Base-by-base conservation (phyloP, 2,113 vertebrate species). In the Pandion haliaetus region DNA sequence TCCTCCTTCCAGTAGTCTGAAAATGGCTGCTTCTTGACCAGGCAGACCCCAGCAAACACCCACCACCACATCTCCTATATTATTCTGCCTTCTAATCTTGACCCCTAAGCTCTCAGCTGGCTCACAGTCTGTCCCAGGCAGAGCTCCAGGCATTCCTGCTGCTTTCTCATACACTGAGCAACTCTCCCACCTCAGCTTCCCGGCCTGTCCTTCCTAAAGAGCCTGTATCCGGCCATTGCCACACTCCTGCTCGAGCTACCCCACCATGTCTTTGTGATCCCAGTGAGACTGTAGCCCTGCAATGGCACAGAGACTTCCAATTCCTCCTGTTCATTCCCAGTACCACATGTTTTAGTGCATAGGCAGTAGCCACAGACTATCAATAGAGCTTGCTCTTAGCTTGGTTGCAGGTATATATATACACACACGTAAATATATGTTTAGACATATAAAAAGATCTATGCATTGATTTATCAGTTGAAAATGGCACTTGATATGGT, bases 321-420 rank as follows among this genome's bases (percentile, higher is more conserved):
- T 6, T 61, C 54, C 77, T 38, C n/a, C 11, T 20, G 6, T 3
- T 81, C 24, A 0, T 65, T 42, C 42, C 36, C 9, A 20, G 0
- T 10, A 34, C 54, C 4, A 1, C 3, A 1, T 0, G 0, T 55
- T 25, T 59, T 9, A 45, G 49, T 0, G 5, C 40, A 11, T 12
- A 25, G 44, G 28, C 34, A 40, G 52, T 44, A 76, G 66, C 44
- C 58, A 23, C 0, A 50, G n/a, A 11, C n/a, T 12, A 29, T 29
- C 11, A 16, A 15, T 3, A 17, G 25, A 59, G 34, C 59, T 72
- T 6, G 5, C 25, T 55, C 20, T 18, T 29, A 73, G 47, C 23
- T 21, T 47, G 26, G 26, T 8, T 73, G 66, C n/a, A 67, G 21
- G 14, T 9, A 12, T 7, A 26, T 21, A 55, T 17, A 54, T 17